Percentiles rank a stretch among this genome's conserved stretches.
phyloP scores from a whole-genome alignment of 1,140 invertebrate species.

The Bombus fervidus region DNA sequence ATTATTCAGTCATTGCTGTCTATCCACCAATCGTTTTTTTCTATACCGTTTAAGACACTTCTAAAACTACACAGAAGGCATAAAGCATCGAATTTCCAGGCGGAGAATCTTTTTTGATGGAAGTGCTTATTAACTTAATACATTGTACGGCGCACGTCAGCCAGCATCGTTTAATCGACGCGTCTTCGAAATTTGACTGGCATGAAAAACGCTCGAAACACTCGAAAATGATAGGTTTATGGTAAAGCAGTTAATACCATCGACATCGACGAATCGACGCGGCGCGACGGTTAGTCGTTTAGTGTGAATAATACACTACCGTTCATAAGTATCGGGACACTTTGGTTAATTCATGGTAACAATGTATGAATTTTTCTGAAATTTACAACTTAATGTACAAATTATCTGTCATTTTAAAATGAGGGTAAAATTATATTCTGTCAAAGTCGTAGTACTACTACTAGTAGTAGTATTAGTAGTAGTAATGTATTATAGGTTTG shows the following conservation, averaged over 20 bases:
- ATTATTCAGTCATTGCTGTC: slow-evolving; percentile 49
- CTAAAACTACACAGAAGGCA: background rate
- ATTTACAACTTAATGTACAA: background rate
- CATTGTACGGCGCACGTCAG: slow-evolving; percentile 17
- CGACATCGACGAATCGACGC: background rate
- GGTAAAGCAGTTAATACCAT: background rate
- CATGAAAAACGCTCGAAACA: background rate
- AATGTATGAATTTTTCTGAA: background rate
- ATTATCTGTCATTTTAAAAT: background rate
- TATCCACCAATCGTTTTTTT: background rate
- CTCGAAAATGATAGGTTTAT: background rate
- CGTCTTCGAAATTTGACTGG: background rate
- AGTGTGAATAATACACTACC: background rate
- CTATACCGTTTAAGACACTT: background rate
- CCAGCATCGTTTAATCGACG: background rate
- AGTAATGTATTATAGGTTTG: background rate
- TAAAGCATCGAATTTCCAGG: background rate
- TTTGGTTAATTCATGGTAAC: background rate
- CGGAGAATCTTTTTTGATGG: background rate
- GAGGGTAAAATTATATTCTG: background rate
- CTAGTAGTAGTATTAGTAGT: too few relatives aligned
- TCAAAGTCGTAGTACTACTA: background rate
- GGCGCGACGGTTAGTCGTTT: background rate
- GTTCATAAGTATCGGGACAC: background rate
- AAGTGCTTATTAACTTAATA: slow-evolving; percentile 29